These are phyloP conservation scores for Ispidina lecontei DNA, from an alignment of 2,797 vertebrate species.

Conservation along the genomic window DNA sequence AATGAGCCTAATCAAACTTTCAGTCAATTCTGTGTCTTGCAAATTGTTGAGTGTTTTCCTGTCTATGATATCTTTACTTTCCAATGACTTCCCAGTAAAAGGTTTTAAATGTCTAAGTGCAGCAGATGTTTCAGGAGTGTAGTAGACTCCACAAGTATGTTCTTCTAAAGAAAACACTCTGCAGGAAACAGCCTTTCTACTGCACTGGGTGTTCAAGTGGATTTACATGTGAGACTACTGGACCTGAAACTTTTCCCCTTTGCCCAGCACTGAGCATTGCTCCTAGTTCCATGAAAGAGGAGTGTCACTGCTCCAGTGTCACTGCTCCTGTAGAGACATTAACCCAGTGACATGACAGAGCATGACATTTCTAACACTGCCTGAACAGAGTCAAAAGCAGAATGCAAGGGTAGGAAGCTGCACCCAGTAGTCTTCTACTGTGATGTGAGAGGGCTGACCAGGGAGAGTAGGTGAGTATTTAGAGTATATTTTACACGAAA, in stretches of 20 bases:
- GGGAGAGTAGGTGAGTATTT: not conserved
- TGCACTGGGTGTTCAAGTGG: rapidly evolving
- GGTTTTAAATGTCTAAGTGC: not conserved
- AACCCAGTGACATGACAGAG: not conserved
- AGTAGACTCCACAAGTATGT: not conserved
- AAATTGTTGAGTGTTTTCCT: not conserved
- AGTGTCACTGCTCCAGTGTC: not conserved
- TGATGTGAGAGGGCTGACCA: not conserved
- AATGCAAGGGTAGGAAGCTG: not conserved
- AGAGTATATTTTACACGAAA: not conserved
- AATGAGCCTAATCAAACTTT: not conserved
- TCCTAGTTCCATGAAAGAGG: not conserved
- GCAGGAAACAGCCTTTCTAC: not conserved
- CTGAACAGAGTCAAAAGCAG: not conserved
- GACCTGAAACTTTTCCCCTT: not conserved
- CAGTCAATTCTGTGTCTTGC: not conserved
- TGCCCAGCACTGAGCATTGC: rapidly evolving
- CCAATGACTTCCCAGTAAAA: not conserved
- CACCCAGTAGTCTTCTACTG: not conserved
- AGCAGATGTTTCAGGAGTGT: not conserved
- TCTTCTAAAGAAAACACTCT: not conserved
- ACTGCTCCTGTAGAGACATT: not conserved
- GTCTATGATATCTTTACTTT: not conserved
- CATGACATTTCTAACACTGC: not conserved
- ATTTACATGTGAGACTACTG: not conserved